A percentile compares a stretch with the other conserved stretches of the same genome.
These are phyloP conservation scores for Notarius quadriscutis DNA, from an alignment of 2,113 vertebrate species.

Conservation along the genomic window DNA sequence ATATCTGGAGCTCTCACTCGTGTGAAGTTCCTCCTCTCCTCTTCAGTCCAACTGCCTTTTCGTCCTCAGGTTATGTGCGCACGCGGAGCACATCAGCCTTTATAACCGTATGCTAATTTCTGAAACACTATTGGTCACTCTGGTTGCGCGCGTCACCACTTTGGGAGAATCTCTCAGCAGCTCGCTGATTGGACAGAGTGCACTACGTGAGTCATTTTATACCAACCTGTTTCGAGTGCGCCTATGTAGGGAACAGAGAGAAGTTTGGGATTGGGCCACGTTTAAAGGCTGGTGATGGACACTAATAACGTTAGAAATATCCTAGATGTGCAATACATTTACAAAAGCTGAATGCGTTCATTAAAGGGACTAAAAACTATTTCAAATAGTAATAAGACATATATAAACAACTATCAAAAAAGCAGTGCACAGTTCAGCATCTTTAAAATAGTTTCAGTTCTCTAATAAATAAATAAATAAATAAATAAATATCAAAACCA, in stretches of 20 bases:
- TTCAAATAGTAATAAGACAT: too few relatives aligned
- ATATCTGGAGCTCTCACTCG: not conserved
- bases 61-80: not conserved
- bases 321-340: too few relatives aligned
- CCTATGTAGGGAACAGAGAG: not conserved
- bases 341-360: too few relatives aligned
- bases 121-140: constrained; percentile 63
- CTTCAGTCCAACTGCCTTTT: not conserved
- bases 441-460: too few relatives aligned
- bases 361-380: too few relatives aligned
- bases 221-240: not conserved
- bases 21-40: not conserved
- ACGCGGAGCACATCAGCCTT: constrained; percentile 46
- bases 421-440: too few relatives aligned
- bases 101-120: constrained; percentile 63
- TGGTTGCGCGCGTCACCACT: not conserved
- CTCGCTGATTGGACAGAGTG: not conserved
- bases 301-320: not conserved
- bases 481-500: too few relatives aligned
- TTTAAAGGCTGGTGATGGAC: not conserved
- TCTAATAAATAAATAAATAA: too few relatives aligned
- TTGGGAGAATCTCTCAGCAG: not conserved
- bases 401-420: too few relatives aligned
- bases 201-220: not conserved
- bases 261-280: not conserved